phyloP scores from a whole-genome alignment of 2,888 invertebrate species.

The Eupeodes luniger region DNA sequence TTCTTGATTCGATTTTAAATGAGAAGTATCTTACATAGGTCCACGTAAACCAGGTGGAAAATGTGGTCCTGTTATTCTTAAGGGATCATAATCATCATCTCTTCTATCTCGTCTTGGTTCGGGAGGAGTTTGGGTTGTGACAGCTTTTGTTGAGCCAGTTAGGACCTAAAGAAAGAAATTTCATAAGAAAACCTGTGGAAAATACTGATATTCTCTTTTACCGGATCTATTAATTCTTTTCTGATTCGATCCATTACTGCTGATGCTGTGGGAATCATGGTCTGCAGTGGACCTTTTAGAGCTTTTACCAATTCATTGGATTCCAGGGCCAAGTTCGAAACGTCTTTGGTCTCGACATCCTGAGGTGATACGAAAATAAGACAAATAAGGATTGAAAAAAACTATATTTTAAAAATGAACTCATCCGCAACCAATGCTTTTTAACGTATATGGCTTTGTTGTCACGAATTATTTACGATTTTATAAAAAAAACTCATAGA shows the following conservation, averaged over 20 bases:
- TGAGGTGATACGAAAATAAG: background rate
- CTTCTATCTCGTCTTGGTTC: constrained; percentile 49
- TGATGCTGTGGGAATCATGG: constrained; percentile 88
- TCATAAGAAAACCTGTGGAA: background rate
- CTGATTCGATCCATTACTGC: constrained; percentile 87
- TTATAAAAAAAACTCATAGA: no score
- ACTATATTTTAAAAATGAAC: background rate
- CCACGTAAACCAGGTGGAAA: constrained; percentile 70
- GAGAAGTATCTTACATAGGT: constrained; percentile 77
- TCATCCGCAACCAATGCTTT: no score
- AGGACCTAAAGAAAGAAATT: constrained; percentile 78
- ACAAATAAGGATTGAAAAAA: background rate
- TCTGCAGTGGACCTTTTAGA: constrained; percentile 86
- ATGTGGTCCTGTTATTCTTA: constrained; percentile 77
- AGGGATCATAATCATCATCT: constrained; percentile 77
- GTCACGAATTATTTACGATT: no score
- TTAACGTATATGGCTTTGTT: no score
- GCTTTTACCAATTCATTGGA: constrained; percentile 86
- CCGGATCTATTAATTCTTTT: constrained; percentile 88
- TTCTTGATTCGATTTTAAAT: background rate
- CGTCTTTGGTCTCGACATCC: constrained; percentile 84
- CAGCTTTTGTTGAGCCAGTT: constrained; percentile 80
- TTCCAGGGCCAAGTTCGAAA: constrained; percentile 87
- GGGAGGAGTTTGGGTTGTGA: constrained; percentile 81
- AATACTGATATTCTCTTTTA: constrained; percentile 78